A percentile compares a stretch with the other conserved stretches of the same genome.
Evolutionary conservation across 37 sponge, comb jelly and placozoan species (phyloP).

Genomic region (Chondrilla cf. caribensis): DNA sequence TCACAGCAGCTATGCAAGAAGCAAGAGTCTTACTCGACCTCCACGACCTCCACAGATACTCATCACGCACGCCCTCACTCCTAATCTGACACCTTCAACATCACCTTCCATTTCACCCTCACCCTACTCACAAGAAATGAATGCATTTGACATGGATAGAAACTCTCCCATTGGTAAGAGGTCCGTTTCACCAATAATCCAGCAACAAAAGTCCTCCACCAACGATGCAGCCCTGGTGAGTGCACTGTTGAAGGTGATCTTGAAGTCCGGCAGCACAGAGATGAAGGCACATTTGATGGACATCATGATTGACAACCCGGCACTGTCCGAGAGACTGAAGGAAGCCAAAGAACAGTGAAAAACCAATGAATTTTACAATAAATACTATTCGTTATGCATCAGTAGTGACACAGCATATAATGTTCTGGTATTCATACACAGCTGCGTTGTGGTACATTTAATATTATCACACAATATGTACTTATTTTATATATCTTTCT

Average conservation of each 20-base stretch:
- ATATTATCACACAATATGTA: too few relatives aligned
- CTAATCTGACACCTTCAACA: background rate
- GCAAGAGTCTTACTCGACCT: conserved; percentile 19
- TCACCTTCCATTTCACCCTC: too few relatives aligned
- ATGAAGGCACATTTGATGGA: conserved; percentile 12
- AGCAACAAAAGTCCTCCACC: background rate
- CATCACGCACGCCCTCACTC: background rate
- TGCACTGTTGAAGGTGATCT: conserved; percentile 2
- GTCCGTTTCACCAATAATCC: background rate
- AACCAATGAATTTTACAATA: too few relatives aligned
- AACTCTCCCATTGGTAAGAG: background rate
- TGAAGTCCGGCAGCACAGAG: background rate
- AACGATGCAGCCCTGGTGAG: background rate
- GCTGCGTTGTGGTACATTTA: too few relatives aligned
- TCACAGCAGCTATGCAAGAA: background rate
- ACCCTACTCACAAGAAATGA: background rate
- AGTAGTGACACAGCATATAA: too few relatives aligned
- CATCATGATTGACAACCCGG: background rate
- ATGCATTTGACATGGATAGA: background rate
- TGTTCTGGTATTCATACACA: too few relatives aligned
- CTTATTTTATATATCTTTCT: too few relatives aligned
- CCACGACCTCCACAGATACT: background rate
- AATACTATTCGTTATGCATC: too few relatives aligned
- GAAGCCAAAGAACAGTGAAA: background rate
- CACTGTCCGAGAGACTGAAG: conserved; percentile 8